Conservation (phyloP, 1,140 invertebrate species). For the Helicoverpa armigera region DNA sequence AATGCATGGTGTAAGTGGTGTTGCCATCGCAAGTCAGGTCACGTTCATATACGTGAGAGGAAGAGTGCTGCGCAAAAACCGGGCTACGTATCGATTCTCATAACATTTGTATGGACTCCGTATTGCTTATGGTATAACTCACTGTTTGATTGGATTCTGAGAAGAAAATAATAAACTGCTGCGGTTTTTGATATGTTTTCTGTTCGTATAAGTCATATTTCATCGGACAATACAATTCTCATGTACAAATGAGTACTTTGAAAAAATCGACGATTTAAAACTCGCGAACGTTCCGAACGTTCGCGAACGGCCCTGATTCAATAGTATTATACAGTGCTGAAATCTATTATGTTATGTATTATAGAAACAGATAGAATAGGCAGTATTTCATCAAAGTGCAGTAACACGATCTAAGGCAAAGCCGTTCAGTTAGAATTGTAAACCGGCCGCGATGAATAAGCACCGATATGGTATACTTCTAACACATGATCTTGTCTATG, state of each 20-base stretch:
- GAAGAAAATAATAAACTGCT: background rate
- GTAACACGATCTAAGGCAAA: constrained; percentile 25
- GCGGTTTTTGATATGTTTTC: background rate
- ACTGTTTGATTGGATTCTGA: background rate
- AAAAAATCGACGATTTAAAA: background rate
- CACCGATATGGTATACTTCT: constrained; percentile 13
- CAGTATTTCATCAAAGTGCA: constrained; percentile 37
- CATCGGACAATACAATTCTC: too few species aligned
- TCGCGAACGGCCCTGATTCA: too few species aligned
- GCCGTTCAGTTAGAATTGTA: constrained; percentile 39
- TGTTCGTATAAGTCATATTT: too few species aligned
- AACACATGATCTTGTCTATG: constrained; percentile 44
- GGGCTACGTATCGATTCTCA: background rate
- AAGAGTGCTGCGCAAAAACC: constrained; percentile 28
- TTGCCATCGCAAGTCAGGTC: constrained; percentile 2
- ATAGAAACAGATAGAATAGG: constrained; percentile 21
- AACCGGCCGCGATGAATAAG: constrained; percentile 26
- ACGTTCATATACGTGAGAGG: constrained; percentile 10
- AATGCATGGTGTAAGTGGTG: constrained; percentile 9
- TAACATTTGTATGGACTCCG: background rate
- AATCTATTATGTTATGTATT: too few species aligned
- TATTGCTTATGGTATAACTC: background rate
- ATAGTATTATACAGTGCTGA: too few species aligned
- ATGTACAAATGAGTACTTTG: too few species aligned
- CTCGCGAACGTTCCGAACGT: too few species aligned